Evolutionary conservation across 2,888 invertebrate species (phyloP).

Genomic region (Acronicta psi): DNA sequence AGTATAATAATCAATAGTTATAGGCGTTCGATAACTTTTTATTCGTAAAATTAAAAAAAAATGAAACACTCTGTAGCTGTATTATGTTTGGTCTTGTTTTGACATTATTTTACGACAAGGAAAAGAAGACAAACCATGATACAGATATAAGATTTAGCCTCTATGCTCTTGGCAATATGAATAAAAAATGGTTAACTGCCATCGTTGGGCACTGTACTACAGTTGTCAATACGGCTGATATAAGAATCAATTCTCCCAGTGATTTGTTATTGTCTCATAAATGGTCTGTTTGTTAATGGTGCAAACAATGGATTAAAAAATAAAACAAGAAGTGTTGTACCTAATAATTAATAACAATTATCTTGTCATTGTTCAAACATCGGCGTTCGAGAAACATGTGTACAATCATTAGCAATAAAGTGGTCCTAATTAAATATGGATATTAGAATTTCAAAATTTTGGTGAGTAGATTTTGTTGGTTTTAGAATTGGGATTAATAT

Average conservation of each 20-base stretch:
- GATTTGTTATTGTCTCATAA: slow-evolving; percentile 22
- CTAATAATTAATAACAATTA: slow-evolving; percentile 33
- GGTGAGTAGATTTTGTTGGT: slow-evolving; percentile 27
- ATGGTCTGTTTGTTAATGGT: slow-evolving; percentile 29
- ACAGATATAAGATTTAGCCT: too few relatives aligned
- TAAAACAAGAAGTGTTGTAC: slow-evolving; percentile 21
- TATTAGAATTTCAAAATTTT: slow-evolving; percentile 16
- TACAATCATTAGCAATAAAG: slow-evolving; percentile 3
- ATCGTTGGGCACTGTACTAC: too few relatives aligned
- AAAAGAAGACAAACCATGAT: too few relatives aligned
- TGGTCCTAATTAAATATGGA: slow-evolving; percentile 30
- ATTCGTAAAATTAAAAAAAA: too few relatives aligned
- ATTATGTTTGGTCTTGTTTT: too few relatives aligned
- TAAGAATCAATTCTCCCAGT: slow-evolving; percentile 7
- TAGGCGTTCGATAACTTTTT: too few relatives aligned
- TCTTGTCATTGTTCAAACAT: slow-evolving; percentile 28
- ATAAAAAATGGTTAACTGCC: too few relatives aligned
- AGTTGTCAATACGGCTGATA: not conserved
- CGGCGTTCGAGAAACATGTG: slow-evolving; percentile 40
- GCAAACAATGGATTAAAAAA: slow-evolving; percentile 34
- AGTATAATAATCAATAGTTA: too few relatives aligned
- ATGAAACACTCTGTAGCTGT: too few relatives aligned
- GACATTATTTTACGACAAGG: too few relatives aligned
- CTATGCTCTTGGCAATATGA: too few relatives aligned
- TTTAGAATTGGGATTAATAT: not conserved